Evolutionary conservation across 2,113 vertebrate species (phyloP).

Genomic region (Ailuropoda melanoleuca): DNA sequence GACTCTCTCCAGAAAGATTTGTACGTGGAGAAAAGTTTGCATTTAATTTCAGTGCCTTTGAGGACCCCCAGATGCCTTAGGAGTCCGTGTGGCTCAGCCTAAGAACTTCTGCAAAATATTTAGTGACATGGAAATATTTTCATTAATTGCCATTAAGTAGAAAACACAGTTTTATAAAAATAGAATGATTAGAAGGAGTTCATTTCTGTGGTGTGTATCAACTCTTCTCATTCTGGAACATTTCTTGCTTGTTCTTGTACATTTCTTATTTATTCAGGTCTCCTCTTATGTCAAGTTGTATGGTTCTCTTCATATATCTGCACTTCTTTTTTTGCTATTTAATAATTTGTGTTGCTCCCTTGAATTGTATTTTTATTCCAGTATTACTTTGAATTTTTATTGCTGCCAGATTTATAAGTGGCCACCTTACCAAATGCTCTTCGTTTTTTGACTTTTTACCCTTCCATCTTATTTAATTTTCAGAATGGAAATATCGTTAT

Average conservation of each 20-base stretch:
- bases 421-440: neutral
- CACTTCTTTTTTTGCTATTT: neutral
- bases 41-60: neutral
- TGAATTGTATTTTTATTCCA: slow-evolving; percentile 31
- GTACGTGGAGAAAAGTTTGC: neutral
- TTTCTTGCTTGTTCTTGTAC: neutral
- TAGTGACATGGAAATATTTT: neutral
- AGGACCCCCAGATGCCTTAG: neutral
- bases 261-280: neutral
- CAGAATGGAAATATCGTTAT: slow-evolving; percentile 1
- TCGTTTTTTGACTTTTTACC: neutral
- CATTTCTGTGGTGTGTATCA: neutral
- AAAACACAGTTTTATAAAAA: neutral
- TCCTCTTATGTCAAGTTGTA: neutral
- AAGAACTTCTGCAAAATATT: neutral
- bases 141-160: neutral
- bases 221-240: neutral
- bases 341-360: slow-evolving; percentile 15
- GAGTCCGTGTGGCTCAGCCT: neutral
- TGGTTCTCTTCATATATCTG: neutral
- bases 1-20: neutral
- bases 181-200: neutral
- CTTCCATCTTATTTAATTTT: slow-evolving; percentile 49
- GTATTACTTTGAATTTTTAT: neutral
- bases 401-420: neutral